Evolutionary conservation across 2,888 invertebrate species (phyloP).

Genomic region (Drosophila mimetica): DNA sequence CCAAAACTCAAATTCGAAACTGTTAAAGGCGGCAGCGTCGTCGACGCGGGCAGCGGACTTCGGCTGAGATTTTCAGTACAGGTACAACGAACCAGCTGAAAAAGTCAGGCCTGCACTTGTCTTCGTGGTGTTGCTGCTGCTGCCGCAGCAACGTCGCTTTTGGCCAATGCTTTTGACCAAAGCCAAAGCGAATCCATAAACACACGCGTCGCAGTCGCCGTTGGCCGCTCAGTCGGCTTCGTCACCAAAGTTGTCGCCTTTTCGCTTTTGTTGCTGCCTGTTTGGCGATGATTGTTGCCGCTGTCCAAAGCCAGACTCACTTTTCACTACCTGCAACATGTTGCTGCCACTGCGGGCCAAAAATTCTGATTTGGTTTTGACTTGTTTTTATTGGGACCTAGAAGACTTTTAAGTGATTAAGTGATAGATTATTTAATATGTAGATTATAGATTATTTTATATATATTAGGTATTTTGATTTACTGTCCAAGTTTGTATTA

Average conservation of each 20-base stretch:
- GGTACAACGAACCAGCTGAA: constrained; percentile 67
- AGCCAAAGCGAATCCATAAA: constrained; percentile 77
- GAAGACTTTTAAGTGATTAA: too few relatives aligned
- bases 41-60: constrained; percentile 16
- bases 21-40: constrained; percentile 52
- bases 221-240: constrained; percentile 21
- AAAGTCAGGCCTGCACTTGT: constrained; percentile 40
- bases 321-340: constrained; percentile 63
- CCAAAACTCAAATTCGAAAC: constrained; percentile 78
- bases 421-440: too few relatives aligned
- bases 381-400: too few relatives aligned
- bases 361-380: constrained; percentile 16
- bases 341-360: constrained; percentile 10
- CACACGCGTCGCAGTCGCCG: constrained; percentile 50
- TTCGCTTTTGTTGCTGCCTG: constrained; percentile 65
- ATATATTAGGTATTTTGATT: too few relatives aligned
- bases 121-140: constrained; percentile 20
- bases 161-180: constrained; percentile 34
- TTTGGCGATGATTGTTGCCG: constrained; percentile 18
- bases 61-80: constrained; percentile 49
- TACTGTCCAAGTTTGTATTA: too few relatives aligned
- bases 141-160: constrained; percentile 21
- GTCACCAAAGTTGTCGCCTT: constrained; percentile 67
- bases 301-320: constrained; percentile 62
- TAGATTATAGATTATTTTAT: too few relatives aligned